phyloP scores from a whole-genome alignment of 1,140 invertebrate species.

The Cheumatopsyche charites region DNA sequence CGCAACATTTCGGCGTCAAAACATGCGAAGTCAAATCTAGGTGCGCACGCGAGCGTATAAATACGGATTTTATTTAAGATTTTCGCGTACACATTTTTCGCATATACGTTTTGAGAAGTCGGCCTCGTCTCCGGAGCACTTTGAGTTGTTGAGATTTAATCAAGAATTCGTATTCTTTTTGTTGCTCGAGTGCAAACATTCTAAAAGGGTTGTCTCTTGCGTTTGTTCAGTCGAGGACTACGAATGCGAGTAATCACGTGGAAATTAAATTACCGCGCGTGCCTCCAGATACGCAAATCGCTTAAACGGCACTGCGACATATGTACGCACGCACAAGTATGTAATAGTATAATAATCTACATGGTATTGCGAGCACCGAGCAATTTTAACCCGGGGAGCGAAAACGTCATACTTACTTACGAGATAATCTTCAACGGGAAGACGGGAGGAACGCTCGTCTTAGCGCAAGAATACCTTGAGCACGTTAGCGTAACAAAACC shows the following conservation, averaged over 20 bases:
- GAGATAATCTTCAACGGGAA: constrained; percentile 6
- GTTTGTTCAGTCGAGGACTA: neutral
- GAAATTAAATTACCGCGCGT: constrained; percentile 33
- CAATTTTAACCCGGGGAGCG: constrained; percentile 19
- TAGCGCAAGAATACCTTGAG: neutral
- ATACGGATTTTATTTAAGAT: constrained; percentile 40
- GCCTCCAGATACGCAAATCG: neutral
- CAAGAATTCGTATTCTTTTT: neutral
- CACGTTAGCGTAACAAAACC: constrained; percentile 3
- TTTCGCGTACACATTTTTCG: constrained; percentile 13
- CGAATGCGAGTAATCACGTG: constrained; percentile 36
- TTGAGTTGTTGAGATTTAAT: neutral
- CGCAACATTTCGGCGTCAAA: constrained; percentile 33
- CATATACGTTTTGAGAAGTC: neutral
- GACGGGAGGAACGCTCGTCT: neutral
- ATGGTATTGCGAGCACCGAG: neutral
- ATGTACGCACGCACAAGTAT: neutral
- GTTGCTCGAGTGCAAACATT: neutral
- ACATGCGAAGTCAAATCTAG: neutral
- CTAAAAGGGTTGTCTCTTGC: neutral
- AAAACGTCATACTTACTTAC: constrained; percentile 25
- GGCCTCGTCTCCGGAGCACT: constrained; percentile 23
- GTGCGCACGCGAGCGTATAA: constrained; percentile 30
- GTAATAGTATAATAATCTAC: neutral
- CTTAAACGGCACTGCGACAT: constrained; percentile 2